phyloP scores from a whole-genome alignment of 2,797 vertebrate genomes.

The Staurois parvus region DNA sequence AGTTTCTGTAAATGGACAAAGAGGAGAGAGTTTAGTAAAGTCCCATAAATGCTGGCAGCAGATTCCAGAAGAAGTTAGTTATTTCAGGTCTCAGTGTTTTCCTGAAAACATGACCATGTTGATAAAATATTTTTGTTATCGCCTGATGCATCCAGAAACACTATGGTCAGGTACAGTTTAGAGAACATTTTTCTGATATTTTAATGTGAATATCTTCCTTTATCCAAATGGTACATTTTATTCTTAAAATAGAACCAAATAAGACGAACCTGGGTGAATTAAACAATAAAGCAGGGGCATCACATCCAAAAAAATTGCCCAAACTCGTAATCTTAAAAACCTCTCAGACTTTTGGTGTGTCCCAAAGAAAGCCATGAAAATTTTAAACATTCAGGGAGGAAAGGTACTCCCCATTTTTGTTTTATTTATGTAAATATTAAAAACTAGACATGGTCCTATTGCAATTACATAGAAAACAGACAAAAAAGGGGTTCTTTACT shows the following conservation, averaged over 20 bases:
- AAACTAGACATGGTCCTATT: too few relatives aligned
- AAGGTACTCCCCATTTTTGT: too few relatives aligned
- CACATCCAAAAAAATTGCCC: too few relatives aligned
- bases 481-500: too few relatives aligned
- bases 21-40: conserved; percentile 57
- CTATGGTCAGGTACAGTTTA: neutral
- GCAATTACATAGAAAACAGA: too few relatives aligned
- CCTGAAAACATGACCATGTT: conserved; percentile 12
- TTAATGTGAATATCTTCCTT: neutral
- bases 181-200: neutral
- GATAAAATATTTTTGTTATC: conserved; percentile 28
- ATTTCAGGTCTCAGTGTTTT: conserved; percentile 53
- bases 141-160: neutral
- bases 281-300: too few relatives aligned
- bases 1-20: conserved; percentile 36
- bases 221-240: neutral
- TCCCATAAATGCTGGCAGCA: conserved; percentile 50
- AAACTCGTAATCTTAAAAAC: too few relatives aligned
- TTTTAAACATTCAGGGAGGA: too few relatives aligned
- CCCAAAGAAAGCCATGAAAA: too few relatives aligned
- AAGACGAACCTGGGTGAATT: too few relatives aligned
- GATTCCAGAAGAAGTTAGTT: conserved; percentile 57
- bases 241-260: neutral
- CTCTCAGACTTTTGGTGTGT: too few relatives aligned
- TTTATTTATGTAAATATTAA: too few relatives aligned